Evolutionary conservation across 2,888 invertebrate species (phyloP).

Genomic region (Apantesis nais): DNA sequence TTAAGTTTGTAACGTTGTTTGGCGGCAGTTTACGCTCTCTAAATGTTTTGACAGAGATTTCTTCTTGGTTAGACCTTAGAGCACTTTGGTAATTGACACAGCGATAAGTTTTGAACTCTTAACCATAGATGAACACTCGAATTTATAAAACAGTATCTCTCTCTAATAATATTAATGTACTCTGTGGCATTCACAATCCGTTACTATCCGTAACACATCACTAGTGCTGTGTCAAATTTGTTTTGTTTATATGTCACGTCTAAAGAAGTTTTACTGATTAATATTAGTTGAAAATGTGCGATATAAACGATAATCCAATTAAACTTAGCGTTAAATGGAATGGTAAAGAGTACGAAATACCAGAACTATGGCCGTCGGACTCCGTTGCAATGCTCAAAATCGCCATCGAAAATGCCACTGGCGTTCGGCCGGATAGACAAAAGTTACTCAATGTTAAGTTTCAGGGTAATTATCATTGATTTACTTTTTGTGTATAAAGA

Average conservation of each 20-base stretch:
- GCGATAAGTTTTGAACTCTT: conserved; percentile 7
- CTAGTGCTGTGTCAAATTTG: conserved; percentile 51
- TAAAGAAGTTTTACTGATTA: conserved; percentile 43
- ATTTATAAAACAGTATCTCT: too few relatives aligned
- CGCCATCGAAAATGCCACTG: conserved; percentile 94
- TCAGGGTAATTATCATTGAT: conserved; percentile 88
- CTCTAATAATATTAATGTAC: too few relatives aligned
- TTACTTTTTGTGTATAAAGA: too few relatives aligned
- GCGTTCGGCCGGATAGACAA: conserved; percentile 96
- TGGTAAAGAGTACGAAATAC: conserved; percentile 94
- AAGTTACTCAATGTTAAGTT: conserved; percentile 96
- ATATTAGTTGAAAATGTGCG: conserved; percentile 72
- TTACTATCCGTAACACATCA: too few relatives aligned
- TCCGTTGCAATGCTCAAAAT: conserved; percentile 94
- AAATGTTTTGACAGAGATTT: background rate
- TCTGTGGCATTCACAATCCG: too few relatives aligned
- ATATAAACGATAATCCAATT: conserved; percentile 77
- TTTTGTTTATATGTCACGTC: conserved; percentile 76
- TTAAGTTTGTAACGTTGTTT: too few relatives aligned
- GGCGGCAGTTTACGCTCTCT: too few relatives aligned
- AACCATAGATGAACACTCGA: too few relatives aligned
- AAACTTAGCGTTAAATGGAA: conserved; percentile 95
- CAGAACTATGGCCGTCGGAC: conserved; percentile 90
- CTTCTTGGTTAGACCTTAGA: background rate
- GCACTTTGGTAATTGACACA: conserved; percentile 32